Conservation (phyloP, 2,888 invertebrate genomes). For the Sinodicranocentrus sp. region DNA sequence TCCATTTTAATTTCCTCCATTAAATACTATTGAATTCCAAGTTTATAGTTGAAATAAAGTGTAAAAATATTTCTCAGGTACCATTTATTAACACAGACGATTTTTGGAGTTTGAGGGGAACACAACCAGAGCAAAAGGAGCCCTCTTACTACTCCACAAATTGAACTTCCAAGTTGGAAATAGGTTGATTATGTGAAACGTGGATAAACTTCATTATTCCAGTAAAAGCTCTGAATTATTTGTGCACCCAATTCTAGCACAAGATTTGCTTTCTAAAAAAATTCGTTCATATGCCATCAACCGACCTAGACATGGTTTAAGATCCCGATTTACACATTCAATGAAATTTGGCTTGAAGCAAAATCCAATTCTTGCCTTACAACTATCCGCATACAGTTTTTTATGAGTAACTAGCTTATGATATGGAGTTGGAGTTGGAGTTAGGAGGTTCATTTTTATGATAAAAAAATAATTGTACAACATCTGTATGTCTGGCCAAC, state of each 20-base stretch:
- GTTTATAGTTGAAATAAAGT: too few species aligned
- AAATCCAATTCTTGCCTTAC: conserved; percentile 34
- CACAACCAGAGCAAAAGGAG: too few species aligned
- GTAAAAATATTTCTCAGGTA: too few species aligned
- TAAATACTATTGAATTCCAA: too few species aligned
- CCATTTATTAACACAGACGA: too few species aligned
- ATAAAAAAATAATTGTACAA: conserved; percentile 43
- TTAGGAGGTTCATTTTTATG: conserved; percentile 31
- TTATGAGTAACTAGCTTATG: neutral
- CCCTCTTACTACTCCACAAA: neutral
- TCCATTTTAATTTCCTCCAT: too few species aligned
- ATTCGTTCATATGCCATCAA: conserved; percentile 49
- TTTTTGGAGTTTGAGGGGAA: neutral
- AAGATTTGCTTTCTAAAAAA: conserved; percentile 65
- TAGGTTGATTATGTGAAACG: conserved; percentile 1
- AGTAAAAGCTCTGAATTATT: conserved; percentile 26
- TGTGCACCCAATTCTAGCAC: neutral
- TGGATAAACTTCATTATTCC: conserved; percentile 58
- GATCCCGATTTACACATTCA: conserved; percentile 60
- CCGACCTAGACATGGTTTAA: conserved; percentile 69
- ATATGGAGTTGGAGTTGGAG: conserved; percentile 25
- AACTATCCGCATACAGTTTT: conserved; percentile 25
- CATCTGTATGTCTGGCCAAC: conserved; percentile 33
- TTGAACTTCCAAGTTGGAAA: neutral
- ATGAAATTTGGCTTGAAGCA: conserved; percentile 53